Evolutionary conservation across 2,888 invertebrate species (phyloP), one percentile per base, ranked within the genome.

Genomic region (Pyrrhosoma nymphula): DNA sequence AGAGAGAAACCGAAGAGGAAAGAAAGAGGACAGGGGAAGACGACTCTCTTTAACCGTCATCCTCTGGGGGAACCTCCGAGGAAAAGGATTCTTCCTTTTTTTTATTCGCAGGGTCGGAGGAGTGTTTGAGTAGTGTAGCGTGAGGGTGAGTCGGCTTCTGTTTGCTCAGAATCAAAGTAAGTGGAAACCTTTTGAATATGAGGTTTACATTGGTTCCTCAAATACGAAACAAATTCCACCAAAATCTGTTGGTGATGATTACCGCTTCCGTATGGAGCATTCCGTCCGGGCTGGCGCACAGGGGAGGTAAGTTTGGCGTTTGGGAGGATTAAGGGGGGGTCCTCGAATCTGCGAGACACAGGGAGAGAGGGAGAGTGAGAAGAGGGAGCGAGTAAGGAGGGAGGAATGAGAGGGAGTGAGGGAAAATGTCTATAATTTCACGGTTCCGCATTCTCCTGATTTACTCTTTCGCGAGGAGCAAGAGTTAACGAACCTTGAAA

Each of bases 151-250:
- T 35, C 82, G 93, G 93, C 47, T 55, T 75, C 35, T 93, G 93
- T 93, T 63, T 93, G 93, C 91, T 69, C 91, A 39, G 91, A 91
- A 63, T 69, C 93, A 75, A 93, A 93, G 93, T 93, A 75, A 93
- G 69, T 93, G 93, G 93, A 93, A 93, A 93, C 75, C 93, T 93
- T 93, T 93, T 93, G 93, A 93, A 93, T 93, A 93, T 93, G 93
- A 93, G 93, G 69, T 93, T 93, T 93, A 69, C 93, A 75, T 93
- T 75, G 47, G 93, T 69, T 93, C 47, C 75, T 93, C 93, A 93
- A 93, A 93, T 93, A 93, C 35, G 93, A 93, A 93, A 93, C 63
- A n/a, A n/a, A 8, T 93, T 93, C 69, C 93, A 69, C 69, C 69
- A 47, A 60, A 75, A 93, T 93, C 69, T 93, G 69, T 39, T 63